Percentiles rank a stretch among this genome's conserved stretches.
Conservation (phyloP, 2,113 vertebrate species). For the Malurus melanocephalus region DNA sequence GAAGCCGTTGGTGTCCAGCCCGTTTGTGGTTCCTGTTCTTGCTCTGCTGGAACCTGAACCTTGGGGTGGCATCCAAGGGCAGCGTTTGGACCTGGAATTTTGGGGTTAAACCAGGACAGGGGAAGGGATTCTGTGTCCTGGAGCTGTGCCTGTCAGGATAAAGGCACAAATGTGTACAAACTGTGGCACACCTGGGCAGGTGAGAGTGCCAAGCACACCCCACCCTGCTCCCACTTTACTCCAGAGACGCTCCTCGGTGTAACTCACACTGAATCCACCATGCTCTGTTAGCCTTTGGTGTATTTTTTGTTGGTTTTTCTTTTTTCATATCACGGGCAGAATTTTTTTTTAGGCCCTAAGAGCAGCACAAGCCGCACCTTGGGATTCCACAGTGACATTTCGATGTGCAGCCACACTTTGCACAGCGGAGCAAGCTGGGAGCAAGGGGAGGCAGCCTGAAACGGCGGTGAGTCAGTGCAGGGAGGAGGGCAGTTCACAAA, state of each 20-base stretch:
- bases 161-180: fast-evolving
- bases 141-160: not conserved
- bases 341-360: not conserved
- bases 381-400: not conserved
- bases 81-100: not conserved
- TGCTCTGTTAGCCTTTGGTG: not conserved
- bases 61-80: fast-evolving
- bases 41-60: not conserved
- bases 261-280: fast-evolving
- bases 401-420: fast-evolving
- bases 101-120: not conserved
- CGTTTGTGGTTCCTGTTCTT: not conserved
- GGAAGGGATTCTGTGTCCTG: fast-evolving
- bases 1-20: fast-evolving
- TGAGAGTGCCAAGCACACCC: fast-evolving
- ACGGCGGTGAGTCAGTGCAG: conserved; percentile 25
- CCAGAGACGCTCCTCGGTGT: not conserved
- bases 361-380: not conserved
- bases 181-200: fast-evolving
- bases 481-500: not conserved
- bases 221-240: not conserved
- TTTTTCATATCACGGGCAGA: fast-evolving
- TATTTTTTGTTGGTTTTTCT: too few species aligned
- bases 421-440: not conserved
- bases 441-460: not conserved